Base-by-base conservation (phyloP, 35 echinoderm and acorn worm genomes). In the Heliocidaris erythrogramma region DNA sequence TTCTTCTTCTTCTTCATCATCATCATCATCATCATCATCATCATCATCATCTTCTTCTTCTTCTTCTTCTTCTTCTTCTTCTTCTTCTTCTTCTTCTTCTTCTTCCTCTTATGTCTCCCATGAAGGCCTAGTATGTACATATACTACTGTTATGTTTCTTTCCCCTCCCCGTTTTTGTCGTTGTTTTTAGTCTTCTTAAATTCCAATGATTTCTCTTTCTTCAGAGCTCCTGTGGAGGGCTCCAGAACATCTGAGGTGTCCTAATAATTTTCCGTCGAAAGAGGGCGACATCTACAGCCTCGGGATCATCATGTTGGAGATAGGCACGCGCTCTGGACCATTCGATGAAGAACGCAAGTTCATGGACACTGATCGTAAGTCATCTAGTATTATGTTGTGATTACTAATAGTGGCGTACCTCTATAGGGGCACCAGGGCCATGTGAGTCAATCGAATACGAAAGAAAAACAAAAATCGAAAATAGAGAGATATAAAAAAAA, bases 251-350 rank as follows among this genome's bases (percentile, higher is more conserved):
- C 95, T 97, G 2, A 31, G 95, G 18, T 48, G 87, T 65, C 94
- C 95, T 2, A 42, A 27, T 4, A 61, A 47, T 11, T 27, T 18
- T 30, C 94, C 95, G 59, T 92, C 94, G 48, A 97, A 97, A 94
- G 90, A 96, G 56, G 95, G 95, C 5, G 97, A 97, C 69, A 96
- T 97, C 50, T 97, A 97, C 61, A 93, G 94, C 60, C 90, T 94
- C 2, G 97, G 94, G 0, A 95, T 97, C 49, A 94, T 97, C 31
- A 97, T 97, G 94, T 61, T 95, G 24, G 97, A 96, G 59, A 94
- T 97, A 11, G 85, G 92, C 9, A 85, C 92, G 31, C 92, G 97
- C 49, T 86, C 59, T 12, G 97, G 94, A 50, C 97, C 95, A 90
- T 97, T 96, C 49, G 95, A 96, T 47, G 53, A 92, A 50, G 97